Conservation (phyloP, 2,113 vertebrate genomes). For the Scophthalmus maximus region DNA sequence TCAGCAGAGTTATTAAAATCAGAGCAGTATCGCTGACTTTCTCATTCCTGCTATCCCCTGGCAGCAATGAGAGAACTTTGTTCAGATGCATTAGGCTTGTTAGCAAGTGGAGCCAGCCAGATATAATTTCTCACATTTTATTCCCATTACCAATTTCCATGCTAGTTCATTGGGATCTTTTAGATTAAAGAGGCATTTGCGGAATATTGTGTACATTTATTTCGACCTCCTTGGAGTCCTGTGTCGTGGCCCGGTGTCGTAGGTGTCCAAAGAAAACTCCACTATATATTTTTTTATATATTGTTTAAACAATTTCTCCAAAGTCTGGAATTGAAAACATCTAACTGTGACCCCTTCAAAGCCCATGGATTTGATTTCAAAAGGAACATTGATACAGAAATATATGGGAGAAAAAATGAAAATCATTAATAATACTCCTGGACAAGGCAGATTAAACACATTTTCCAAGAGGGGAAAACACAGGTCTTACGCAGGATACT, state of each 20-base stretch:
- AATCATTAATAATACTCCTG: conserved; percentile 12
- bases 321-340: background rate
- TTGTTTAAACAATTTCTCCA: background rate
- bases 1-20: conserved; percentile 58
- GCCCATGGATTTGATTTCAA: background rate
- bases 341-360: background rate
- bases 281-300: no score
- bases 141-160: background rate
- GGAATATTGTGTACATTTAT: background rate
- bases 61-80: conserved; percentile 11
- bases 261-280: no score
- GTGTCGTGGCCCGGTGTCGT: background rate
- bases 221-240: background rate
- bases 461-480: conserved; percentile 23
- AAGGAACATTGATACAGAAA: background rate
- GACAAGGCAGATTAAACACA: conserved; percentile 15
- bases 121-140: conserved; percentile 16
- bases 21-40: conserved; percentile 34
- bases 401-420: background rate
- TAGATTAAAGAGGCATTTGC: background rate
- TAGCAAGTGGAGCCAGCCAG: conserved; percentile 18
- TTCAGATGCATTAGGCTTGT: conserved; percentile 40
- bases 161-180: conserved; percentile 14
- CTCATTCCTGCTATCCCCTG: conserved; percentile 26
- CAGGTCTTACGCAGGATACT: conserved; percentile 9